Base-by-base conservation (phyloP, 2,113 vertebrate genomes). In the Cromileptes altivelis region DNA sequence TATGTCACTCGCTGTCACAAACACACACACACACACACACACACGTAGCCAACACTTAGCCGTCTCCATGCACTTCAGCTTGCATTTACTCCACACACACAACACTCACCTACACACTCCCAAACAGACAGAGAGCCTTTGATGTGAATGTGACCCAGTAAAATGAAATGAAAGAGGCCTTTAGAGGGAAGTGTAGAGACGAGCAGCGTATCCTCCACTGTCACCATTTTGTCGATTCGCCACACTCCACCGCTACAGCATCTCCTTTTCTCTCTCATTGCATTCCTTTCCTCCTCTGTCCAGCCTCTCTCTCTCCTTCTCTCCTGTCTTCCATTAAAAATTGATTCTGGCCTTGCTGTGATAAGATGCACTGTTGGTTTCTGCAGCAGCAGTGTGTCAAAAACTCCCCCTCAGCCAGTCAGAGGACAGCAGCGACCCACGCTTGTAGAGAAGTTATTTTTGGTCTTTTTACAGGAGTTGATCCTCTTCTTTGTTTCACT, bases 61-160 rank as follows among this genome's bases (percentile, higher is more conserved):
- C 49, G 15, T 81, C 61, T 69, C 21, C 37, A 57, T 23, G 62
- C 63, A n/a, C 37, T 80, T 82, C 75, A 2, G n/a, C 52, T 79
- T 18, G 40, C 62, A 79, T 80, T 82, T 52, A 25, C 40, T 71
- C 33, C 70, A 70, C 65, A 61, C 81, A 62, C 63, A 63, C 37
- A 25, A 17, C 50, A 14, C 70, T 23, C 72, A 45, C 85, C 68
- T 78, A 84, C 86, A 65, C 84, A 21, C 75, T 70, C 61, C 65
- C 65, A 33, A 56, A 78, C 84, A 80, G 23, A 68, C 69, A 56
- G 62, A 33, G 70, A 67, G 49, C 5, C 88, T 88, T 80, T 91
- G 81, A 88, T 85, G 85, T 85, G 75, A 68, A 78, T 55, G 71
- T 61, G 69, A 81, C 80, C 77, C 82, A 84, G 81, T 80, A 86